These are phyloP conservation scores for Sebastiscus tertius DNA, from an alignment of 2,797 vertebrate species.

Conservation along the genomic window DNA sequence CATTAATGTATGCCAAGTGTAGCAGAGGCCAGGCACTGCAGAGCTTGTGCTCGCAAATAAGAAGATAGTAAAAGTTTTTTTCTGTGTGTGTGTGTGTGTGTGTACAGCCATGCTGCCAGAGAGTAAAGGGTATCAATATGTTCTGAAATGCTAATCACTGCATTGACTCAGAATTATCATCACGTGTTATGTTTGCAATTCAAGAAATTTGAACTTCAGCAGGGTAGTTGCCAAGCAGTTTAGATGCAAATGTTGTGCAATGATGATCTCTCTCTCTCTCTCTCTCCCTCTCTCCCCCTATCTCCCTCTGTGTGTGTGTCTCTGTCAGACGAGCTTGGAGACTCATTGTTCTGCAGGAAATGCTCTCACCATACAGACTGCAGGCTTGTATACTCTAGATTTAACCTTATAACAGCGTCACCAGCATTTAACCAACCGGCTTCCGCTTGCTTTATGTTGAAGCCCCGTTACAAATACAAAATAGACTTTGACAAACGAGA, in stretches of 20 bases:
- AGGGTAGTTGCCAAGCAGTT: background rate
- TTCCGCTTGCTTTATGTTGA: conserved; percentile 65
- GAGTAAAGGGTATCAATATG: background rate
- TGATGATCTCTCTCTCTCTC: conserved; percentile 1
- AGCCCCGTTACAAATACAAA: conserved; percentile 66
- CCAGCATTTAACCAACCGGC: conserved; percentile 64
- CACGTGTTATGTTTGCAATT: background rate
- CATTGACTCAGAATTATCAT: conserved; percentile 5
- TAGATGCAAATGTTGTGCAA: conserved; percentile 13
- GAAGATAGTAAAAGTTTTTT: background rate
- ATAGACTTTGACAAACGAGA: conserved; percentile 53
- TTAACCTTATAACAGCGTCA: conserved; percentile 75
- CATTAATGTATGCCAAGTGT: background rate
- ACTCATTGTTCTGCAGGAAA: conserved; percentile 80
- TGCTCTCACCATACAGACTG: conserved; percentile 68
- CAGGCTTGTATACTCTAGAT: conserved; percentile 74
- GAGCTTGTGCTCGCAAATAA: background rate
- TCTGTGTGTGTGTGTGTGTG: background rate
- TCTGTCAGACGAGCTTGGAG: conserved; percentile 63
- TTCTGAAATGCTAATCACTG: conserved; percentile 10
- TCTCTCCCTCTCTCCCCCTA: background rate
- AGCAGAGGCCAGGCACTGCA: background rate
- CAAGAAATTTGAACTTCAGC: conserved; percentile 5
- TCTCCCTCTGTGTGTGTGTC: conserved; percentile 35
- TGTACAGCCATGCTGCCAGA: background rate